A percentile compares a stretch with the other conserved stretches of the same genome.
phyloP scores from a whole-genome alignment of 2,113 vertebrate species.

The Ceuthmochares aereus region DNA sequence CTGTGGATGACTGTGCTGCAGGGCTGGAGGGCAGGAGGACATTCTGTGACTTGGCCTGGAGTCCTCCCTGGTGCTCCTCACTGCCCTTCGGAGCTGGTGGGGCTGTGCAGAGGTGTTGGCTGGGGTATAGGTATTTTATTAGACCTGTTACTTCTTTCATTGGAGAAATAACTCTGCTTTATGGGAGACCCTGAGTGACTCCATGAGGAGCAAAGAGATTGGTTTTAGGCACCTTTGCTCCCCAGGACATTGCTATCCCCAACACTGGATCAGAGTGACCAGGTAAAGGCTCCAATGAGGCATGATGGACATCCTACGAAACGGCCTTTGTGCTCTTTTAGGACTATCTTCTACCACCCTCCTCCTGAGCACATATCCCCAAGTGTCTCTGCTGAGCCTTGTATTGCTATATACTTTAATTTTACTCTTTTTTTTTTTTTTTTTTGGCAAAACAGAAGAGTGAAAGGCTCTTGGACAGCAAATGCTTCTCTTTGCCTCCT shows the following conservation, averaged over 20 bases:
- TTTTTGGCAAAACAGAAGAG: background rate
- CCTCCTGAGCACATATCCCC: background rate
- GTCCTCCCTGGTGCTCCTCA: fast-evolving
- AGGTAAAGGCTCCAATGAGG: background rate
- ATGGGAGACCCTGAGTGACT: background rate
- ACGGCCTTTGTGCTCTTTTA: background rate
- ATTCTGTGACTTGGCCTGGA: fast-evolving
- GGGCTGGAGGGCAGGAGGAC: background rate
- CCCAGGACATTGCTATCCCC: background rate
- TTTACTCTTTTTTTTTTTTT: background rate
- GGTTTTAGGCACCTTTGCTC: constrained; percentile 63
- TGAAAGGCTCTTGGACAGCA: background rate
- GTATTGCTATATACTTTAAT: background rate
- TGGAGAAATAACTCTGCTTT: constrained; percentile 42
- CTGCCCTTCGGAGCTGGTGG: background rate
- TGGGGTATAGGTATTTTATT: background rate
- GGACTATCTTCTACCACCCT: background rate
- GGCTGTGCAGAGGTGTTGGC: background rate
- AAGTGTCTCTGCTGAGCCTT: background rate
- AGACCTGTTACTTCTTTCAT: constrained; percentile 11
- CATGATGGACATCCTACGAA: fast-evolving
- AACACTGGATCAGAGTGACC: background rate
- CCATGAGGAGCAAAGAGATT: constrained; percentile 22
- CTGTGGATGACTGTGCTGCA: fast-evolving
- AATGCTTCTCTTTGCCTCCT: background rate